Base-by-base conservation (phyloP, 1,140 invertebrate genomes). In the Euborellia annulipes region DNA sequence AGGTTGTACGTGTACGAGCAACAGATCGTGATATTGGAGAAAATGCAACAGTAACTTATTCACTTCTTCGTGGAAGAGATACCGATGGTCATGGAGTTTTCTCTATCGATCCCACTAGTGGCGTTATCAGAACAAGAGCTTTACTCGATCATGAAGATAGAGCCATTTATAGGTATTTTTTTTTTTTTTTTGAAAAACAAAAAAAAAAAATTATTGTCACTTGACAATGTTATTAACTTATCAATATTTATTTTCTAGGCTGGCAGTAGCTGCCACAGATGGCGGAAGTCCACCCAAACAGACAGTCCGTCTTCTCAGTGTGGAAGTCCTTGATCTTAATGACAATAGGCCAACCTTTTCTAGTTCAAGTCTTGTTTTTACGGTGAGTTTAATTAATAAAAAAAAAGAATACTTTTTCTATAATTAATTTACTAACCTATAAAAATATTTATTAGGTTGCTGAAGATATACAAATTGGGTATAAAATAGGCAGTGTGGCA, bases 301-400 rank as follows among this genome's bases (percentile, higher is more conserved):
- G 62, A 81, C 79, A 41, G 70, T 86, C n/a, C 72, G 83, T 43
- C 72, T 82, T 43, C 67, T 90, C 20, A 75, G 85, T 52, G 79
- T 95, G 17, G 83, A 89, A 64, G 87, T 94, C 16, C 63, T 90
- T 51, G 86, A 92, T 60, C 69, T 93, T 36, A 90, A 91, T 60
- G 88, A 94, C 61, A 86, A 89, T 63, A 71, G 85, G 54, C 89
- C 88, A 20, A 87, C 80, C 42, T 93, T 92, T 62, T 85, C 84
- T 32, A 87, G 84, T 55, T 89, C 85, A 43, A 90, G 85, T 63
- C 69, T 92, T 50, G 75, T 77, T 41, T 91, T 91, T 64, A 79
- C 77, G 67, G 83, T 88, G 61, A 75, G 72, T 68, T 52, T 40
- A 7, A 3, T 43, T 41, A 7, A 37, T 37, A n/a, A n/a, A n/a